phyloP scores from a whole-genome alignment of 2,797 vertebrate genomes.

The Calcarius lapponicus region DNA sequence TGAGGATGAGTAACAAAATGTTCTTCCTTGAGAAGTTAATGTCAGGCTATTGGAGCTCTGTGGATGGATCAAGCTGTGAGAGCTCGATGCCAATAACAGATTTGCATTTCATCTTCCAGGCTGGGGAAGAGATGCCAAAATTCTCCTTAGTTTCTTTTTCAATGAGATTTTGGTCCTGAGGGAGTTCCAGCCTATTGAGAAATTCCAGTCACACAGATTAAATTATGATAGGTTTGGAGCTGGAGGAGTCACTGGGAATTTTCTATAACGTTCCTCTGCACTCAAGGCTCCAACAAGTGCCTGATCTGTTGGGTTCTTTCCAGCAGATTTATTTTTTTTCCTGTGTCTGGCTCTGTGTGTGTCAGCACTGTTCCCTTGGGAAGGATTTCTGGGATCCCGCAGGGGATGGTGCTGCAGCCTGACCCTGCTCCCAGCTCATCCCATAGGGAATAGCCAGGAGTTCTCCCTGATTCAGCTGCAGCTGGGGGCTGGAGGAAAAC shows the following conservation, averaged over 20 bases:
- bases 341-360: accelerated
- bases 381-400: background rate
- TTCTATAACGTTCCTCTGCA: background rate
- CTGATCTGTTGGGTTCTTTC: background rate
- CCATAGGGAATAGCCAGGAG: background rate
- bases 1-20: conserved; percentile 42
- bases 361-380: background rate
- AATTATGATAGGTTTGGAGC: conserved; percentile 3
- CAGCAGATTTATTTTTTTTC: background rate
- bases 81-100: conserved; percentile 41
- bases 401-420: background rate
- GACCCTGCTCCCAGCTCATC: background rate
- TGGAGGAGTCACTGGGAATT: conserved; percentile 17
- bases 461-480: background rate
- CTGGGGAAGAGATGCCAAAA: conserved; percentile 22
- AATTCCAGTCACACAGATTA: conserved; percentile 2
- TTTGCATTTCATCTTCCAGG: conserved; percentile 54
- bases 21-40: conserved; percentile 58
- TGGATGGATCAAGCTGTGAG: conserved; percentile 49
- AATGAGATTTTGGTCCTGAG: conserved; percentile 34
- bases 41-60: conserved; percentile 35
- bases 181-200: conserved; percentile 20
- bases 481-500: background rate
- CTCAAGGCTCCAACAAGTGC: background rate
- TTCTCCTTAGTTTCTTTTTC: conserved; percentile 45